Percentiles rank a stretch among this genome's conserved stretches.
Conservation (phyloP, 1,140 invertebrate species). For the Periplaneta americana region DNA sequence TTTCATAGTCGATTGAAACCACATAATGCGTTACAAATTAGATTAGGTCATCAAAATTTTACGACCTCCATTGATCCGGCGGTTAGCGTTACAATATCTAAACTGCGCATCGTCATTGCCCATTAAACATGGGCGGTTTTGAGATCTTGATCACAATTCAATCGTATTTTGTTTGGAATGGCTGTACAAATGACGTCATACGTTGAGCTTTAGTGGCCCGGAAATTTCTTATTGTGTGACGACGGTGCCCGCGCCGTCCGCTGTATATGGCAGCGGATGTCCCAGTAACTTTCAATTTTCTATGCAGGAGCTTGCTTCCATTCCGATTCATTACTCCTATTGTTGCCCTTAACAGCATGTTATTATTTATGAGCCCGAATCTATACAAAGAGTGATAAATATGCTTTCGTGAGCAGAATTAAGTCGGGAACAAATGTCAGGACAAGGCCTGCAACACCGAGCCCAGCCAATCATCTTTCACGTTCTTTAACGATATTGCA, state of each 20-base stretch:
- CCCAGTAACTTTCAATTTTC: not conserved
- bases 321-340: not conserved
- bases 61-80: not conserved
- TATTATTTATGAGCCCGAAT: not conserved
- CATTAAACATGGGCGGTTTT: not conserved
- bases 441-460: no score
- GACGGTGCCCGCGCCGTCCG: not conserved
- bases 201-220: not conserved
- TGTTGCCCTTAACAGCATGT: not conserved
- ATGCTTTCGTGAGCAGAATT: not conserved
- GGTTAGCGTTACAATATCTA: not conserved
- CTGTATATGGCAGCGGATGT: not conserved
- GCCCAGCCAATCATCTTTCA: no score
- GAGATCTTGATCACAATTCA: not conserved
- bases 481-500: no score
- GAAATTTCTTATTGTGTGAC: not conserved
- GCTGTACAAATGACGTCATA: not conserved
- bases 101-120: not conserved
- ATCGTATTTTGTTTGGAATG: not conserved
- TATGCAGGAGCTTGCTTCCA: not conserved
- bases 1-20: not conserved
- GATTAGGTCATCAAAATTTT: not conserved
- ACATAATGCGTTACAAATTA: not conserved
- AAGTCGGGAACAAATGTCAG: not conserved
- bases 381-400: not conserved